Evolutionary conservation across 2,113 vertebrate species (phyloP).

Genomic region (Trichomycterus rosablanca): DNA sequence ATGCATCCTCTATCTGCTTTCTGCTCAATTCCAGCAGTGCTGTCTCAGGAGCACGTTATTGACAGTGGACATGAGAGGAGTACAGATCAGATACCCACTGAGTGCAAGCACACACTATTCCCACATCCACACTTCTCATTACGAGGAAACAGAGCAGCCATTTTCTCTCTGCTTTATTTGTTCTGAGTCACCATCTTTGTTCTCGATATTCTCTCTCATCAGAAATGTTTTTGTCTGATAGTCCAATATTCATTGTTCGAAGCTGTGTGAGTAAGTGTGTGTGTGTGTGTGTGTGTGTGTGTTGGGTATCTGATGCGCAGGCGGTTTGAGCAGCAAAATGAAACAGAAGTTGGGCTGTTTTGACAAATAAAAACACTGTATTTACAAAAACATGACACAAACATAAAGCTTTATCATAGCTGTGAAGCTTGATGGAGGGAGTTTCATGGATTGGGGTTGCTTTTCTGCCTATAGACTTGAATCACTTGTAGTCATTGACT

Average conservation of each 20-base stretch:
- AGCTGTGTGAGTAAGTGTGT: too few species aligned
- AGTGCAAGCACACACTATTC: conserved; percentile 26
- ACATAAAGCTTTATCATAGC: too few species aligned
- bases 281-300: too few species aligned
- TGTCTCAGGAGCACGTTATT: conserved; percentile 71
- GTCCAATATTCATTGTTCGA: conserved; percentile 41
- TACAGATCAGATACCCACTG: conserved; percentile 41
- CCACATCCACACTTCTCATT: conserved; percentile 40
- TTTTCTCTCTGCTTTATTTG: conserved; percentile 45
- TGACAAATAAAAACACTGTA: too few species aligned
- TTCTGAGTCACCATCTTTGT: conserved; percentile 44
- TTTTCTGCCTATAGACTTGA: too few species aligned
- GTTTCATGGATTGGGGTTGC: too few species aligned
- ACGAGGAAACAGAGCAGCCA: conserved; percentile 41
- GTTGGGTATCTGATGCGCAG: too few species aligned
- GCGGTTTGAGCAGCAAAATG: too few species aligned
- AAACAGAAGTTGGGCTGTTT: too few species aligned
- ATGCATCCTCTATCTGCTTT: conserved; percentile 65
- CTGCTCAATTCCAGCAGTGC: conserved; percentile 67
- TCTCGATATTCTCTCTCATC: conserved; percentile 41
- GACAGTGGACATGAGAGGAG: conserved; percentile 62
- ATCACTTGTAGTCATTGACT: too few species aligned
- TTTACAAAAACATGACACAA: too few species aligned
- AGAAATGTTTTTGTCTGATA: conserved; percentile 41
- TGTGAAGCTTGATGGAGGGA: too few species aligned